A percentile compares a stretch with the other conserved stretches of the same genome.
Evolutionary conservation across 2,888 invertebrate genomes (phyloP).

Genomic region (Ptychoptera albimana): DNA sequence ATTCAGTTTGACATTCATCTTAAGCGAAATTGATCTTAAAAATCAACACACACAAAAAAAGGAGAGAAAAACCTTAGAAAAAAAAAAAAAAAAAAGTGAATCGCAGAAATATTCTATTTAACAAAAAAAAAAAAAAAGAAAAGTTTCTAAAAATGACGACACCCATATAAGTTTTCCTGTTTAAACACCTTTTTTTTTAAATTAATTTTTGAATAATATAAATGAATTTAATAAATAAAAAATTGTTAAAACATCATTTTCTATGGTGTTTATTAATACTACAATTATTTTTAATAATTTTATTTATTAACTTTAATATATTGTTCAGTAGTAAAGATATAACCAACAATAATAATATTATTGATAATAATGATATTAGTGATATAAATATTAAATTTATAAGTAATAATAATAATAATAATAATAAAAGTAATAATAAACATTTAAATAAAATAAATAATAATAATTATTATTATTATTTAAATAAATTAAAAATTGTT

Average conservation of each 20-base stretch:
- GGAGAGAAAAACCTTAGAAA: too few species aligned
- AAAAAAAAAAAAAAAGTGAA: not conserved
- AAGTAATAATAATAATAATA: conserved; percentile 2
- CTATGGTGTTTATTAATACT: conserved; percentile 23
- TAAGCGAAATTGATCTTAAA: not conserved
- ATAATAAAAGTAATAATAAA: not conserved
- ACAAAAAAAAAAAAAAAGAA: not conserved
- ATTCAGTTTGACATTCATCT: too few species aligned
- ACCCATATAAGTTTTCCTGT: not conserved
- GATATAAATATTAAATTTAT: conserved; percentile 3
- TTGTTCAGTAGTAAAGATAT: conserved; percentile 1
- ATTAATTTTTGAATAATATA: not conserved
- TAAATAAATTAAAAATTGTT: not conserved
- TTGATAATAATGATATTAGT: not conserved
- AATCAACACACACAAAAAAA: not conserved
- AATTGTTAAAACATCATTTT: conserved; percentile 16
- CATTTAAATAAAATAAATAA: not conserved
- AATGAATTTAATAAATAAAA: conserved; percentile 5
- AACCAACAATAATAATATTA: not conserved
- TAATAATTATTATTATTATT: not conserved
- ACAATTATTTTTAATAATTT: conserved; percentile 21
- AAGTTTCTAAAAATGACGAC: not conserved
- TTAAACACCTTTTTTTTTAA: not conserved
- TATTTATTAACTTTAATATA: not conserved
- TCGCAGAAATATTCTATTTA: not conserved